These are phyloP conservation scores for Drosophila bipectinata DNA, from an alignment of 1,140 invertebrate genomes.

Conservation along the genomic window DNA sequence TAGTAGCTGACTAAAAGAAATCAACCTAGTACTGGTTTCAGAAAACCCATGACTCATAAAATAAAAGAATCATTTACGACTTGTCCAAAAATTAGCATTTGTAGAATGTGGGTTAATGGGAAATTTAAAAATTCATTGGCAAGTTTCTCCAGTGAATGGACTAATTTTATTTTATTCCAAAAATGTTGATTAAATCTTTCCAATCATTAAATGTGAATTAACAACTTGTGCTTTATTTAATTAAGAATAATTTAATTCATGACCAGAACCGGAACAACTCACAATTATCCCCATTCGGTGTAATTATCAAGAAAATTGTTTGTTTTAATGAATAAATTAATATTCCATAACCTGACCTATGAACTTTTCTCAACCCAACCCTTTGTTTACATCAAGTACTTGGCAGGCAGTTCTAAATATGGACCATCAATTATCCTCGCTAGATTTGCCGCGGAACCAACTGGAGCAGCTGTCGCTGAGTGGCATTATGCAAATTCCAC, in stretches of 20 bases:
- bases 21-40: neutral
- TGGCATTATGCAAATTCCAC: conserved; percentile 72
- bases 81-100: neutral
- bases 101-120: neutral
- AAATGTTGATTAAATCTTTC: neutral
- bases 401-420: conserved; percentile 19
- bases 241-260: neutral
- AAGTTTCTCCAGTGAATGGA: neutral
- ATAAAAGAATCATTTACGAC: neutral
- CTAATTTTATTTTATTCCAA: neutral
- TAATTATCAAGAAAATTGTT: neutral
- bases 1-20: too few relatives aligned
- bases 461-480: conserved; percentile 37
- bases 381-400: conserved; percentile 9
- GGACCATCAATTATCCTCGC: conserved; percentile 43
- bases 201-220: neutral
- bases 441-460: conserved; percentile 47
- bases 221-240: too few relatives aligned
- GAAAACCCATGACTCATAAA: neutral
- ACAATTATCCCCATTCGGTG: neutral
- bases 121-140: neutral
- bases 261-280: neutral
- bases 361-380: neutral
- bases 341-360: neutral
- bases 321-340: conserved; percentile 2